Base-by-base conservation (phyloP, 2,797 vertebrate genomes). In the Bufotes viridis region DNA sequence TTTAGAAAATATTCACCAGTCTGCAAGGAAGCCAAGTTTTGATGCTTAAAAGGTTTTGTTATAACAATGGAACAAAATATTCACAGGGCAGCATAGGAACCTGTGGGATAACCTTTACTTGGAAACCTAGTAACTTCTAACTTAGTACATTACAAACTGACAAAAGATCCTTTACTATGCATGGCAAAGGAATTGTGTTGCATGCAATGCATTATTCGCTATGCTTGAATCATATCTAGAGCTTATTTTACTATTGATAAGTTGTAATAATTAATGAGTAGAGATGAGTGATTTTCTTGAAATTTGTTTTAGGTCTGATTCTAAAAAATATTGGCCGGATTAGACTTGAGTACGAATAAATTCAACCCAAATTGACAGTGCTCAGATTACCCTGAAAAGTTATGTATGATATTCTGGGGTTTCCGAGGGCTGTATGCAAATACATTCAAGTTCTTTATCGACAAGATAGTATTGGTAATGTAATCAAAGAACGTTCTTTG, bases 11-110 rank as follows among this genome's bases (percentile, higher is more conserved):
- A 70, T 55, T 78, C 55, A 76, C 63, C 58, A 75, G 78, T 17
- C 82, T 88, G 87, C 2, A 75, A 81, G 29, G 20, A 85, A 29
- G 65, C 78, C 78, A 85, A 70, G 87, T 18, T 74, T 22, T 81
- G n/a, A 75, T 67, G 70, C 83, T 55, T 75, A 72, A 81, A 82
- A 82, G 87, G 79, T 79, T 88, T 88, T 76, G 79, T 49, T 81
- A 81, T 85, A 88, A 85, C 87, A 85, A 85, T 85, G 87, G 83
- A 85, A 88, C 69, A 65, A 42, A 85, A 88, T 75, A 75, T 42
- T 85, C 20, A 81, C 78, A 85, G 83, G 20, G 57, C n/a, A 17
- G 67, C n/a, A 88, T 11, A 65, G 63, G 17, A 85, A 26, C 42
- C 78, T 17, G n/a, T 42, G 42, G 51, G n/a, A 67, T 34, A 75